These are phyloP conservation scores for Phengaris alcon DNA, from an alignment of 2,888 invertebrate genomes.

Conservation along the genomic window DNA sequence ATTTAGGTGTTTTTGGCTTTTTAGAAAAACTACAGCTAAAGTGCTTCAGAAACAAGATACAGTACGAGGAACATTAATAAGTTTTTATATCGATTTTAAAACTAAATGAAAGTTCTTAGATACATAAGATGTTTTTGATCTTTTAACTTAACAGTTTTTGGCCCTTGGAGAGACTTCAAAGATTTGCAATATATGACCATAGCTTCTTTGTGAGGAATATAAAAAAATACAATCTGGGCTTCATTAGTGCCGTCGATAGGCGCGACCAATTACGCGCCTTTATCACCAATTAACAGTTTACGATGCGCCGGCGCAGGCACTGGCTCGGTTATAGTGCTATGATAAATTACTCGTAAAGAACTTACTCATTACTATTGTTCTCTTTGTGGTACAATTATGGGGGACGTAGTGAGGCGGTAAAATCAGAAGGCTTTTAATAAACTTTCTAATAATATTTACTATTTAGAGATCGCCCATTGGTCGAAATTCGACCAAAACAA, in stretches of 20 bases:
- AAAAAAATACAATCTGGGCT: conserved; percentile 39
- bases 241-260: conserved; percentile 69
- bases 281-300: conserved; percentile 72
- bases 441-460: neutral
- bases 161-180: too few species aligned
- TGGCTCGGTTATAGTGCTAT: neutral
- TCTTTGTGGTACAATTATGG: neutral
- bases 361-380: conserved; percentile 11
- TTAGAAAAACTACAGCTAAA: too few species aligned
- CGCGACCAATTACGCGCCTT: conserved; percentile 63
- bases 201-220: neutral
- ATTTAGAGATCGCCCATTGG: neutral
- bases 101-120: too few species aligned
- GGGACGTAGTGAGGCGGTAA: too few species aligned
- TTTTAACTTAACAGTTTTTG: too few species aligned
- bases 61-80: too few species aligned
- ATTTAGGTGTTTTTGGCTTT: too few species aligned
- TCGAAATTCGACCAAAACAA: too few species aligned
- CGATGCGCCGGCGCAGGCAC: conserved; percentile 51
- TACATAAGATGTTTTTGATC: too few species aligned
- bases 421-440: neutral
- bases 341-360: conserved; percentile 11
- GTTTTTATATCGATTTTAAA: too few species aligned
- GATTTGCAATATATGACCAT: too few species aligned
- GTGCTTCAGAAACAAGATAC: too few species aligned